phyloP scores from a whole-genome alignment of 2,113 vertebrate genomes.

The Leucosticte australis region DNA sequence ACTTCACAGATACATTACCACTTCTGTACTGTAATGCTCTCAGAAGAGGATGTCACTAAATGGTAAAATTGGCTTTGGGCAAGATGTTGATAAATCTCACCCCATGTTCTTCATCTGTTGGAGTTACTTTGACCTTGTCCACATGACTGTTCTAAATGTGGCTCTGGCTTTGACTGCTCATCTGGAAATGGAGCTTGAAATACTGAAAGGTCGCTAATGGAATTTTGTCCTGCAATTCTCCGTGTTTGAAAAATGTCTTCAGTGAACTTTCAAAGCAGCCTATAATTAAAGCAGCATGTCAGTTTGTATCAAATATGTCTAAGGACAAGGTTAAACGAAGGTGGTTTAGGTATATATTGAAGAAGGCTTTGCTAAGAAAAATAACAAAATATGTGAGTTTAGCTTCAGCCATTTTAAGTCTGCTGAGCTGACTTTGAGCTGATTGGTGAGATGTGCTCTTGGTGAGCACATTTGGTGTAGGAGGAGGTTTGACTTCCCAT shows the following conservation, averaged over 20 bases:
- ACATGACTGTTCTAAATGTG: neutral
- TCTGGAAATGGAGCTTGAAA: conserved; percentile 17
- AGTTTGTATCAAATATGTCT: neutral
- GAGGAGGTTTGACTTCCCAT: neutral
- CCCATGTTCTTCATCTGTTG: neutral
- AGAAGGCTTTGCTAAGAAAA: neutral
- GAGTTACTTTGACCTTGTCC: neutral
- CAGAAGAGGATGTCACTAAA: neutral
- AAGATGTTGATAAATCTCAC: neutral
- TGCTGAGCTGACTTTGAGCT: neutral
- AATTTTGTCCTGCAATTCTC: neutral
- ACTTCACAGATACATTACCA: neutral
- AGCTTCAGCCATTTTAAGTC: neutral
- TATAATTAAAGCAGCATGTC: neutral
- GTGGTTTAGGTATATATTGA: neutral
- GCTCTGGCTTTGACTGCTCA: neutral
- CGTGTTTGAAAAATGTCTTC: neutral
- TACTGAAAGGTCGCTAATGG: conserved; percentile 18
- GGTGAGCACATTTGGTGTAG: neutral
- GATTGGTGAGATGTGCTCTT: neutral
- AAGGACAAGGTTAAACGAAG: neutral
- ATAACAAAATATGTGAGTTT: neutral
- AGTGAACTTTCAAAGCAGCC: neutral
- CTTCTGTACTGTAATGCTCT: neutral
- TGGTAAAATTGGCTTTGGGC: neutral